Percentiles rank a stretch among this genome's conserved stretches.
Evolutionary conservation across 2,797 vertebrate genomes (phyloP).

Genomic region (Telmatherina bonti): DNA sequence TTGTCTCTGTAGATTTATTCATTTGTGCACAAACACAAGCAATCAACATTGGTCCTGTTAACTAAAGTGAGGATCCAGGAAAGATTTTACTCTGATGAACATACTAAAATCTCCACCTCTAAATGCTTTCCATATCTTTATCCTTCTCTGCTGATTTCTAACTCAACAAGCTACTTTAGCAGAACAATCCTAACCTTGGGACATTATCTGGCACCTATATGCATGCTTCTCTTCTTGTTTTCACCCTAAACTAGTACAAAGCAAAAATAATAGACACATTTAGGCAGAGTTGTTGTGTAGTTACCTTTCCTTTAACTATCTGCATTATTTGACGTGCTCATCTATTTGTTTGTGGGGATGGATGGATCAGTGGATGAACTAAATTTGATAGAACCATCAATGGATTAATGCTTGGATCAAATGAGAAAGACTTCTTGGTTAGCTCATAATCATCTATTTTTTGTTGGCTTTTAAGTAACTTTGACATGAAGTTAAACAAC

Average conservation of each 20-base stretch:
- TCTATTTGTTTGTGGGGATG: not conserved
- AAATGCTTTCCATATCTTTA: not conserved
- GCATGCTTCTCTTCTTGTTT: not conserved
- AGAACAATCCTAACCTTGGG: not conserved
- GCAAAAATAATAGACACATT: not conserved
- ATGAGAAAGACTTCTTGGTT: conserved; percentile 32
- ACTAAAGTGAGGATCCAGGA: too few species aligned
- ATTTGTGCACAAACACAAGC: too few species aligned
- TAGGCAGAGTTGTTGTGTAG: not conserved
- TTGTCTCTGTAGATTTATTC: too few species aligned
- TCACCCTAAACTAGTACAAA: not conserved
- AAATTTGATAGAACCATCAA: conserved; percentile 10
- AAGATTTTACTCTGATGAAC: too few species aligned
- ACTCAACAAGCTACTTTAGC: not conserved
- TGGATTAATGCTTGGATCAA: conserved; percentile 38
- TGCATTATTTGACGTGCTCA: not conserved
- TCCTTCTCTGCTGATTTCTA: not conserved
- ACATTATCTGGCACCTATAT: not conserved
- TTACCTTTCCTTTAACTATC: not conserved
- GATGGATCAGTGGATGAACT: conserved; percentile 1
- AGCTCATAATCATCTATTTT: conserved; percentile 48
- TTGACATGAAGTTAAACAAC: conserved; percentile 64
- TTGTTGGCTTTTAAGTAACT: conserved; percentile 50
- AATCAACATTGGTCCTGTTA: too few species aligned
- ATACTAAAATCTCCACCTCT: not conserved